Percentiles rank a stretch among this genome's conserved stretches.
phyloP scores from a whole-genome alignment of 2,797 vertebrate genomes.

The Halcyon badia region DNA sequence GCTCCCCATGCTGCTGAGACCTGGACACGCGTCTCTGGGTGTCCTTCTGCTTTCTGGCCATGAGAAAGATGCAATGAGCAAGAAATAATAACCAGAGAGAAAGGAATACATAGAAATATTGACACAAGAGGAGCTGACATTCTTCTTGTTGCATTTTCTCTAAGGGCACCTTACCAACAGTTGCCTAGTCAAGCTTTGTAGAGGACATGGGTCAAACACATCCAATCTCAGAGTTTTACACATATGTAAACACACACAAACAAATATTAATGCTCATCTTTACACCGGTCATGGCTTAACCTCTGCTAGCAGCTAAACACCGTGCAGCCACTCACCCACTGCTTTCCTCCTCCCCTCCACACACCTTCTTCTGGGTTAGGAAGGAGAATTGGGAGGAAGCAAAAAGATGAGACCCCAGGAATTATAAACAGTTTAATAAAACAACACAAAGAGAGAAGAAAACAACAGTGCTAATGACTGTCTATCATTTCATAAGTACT shows the following conservation, averaged over 20 bases:
- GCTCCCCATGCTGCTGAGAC: neutral
- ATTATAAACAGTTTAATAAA: too few relatives aligned
- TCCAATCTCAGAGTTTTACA: neutral
- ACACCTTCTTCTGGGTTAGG: too few relatives aligned
- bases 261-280: neutral
- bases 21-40: rapidly evolving
- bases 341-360: too few relatives aligned
- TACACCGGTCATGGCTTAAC: neutral
- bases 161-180: neutral
- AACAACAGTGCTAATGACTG: too few relatives aligned
- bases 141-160: neutral
- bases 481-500: too few relatives aligned
- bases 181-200: neutral
- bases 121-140: rapidly evolving
- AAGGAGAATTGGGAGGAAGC: too few relatives aligned
- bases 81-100: neutral
- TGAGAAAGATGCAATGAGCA: neutral
- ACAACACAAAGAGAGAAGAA: too few relatives aligned
- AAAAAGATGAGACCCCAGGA: too few relatives aligned
- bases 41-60: neutral
- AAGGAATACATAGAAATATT: neutral
- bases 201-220: neutral
- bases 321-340: too few relatives aligned
- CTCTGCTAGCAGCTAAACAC: too few relatives aligned
- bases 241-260: rapidly evolving